Conservation (phyloP, 2,888 invertebrate species). For the Phrixothrix hirtus region DNA sequence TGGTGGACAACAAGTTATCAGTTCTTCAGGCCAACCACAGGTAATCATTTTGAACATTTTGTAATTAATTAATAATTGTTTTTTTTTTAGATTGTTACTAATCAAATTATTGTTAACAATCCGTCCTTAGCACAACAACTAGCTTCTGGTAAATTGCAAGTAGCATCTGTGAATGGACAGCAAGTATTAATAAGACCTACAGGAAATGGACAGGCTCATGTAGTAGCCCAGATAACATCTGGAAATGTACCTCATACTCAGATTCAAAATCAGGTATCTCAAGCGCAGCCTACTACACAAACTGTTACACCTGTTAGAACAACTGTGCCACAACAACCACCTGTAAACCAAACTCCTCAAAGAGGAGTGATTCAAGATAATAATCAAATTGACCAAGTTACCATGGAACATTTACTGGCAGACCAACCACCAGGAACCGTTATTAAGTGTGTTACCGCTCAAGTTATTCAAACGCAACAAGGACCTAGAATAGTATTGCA, state of each 20-base stretch:
- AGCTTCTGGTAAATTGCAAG: conserved; percentile 79
- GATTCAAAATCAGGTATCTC: conserved; percentile 20
- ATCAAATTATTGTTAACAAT: conserved; percentile 78
- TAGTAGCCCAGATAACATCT: conserved; percentile 70
- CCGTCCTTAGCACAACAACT: conserved; percentile 78
- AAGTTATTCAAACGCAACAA: conserved; percentile 82
- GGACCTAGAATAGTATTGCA: conserved; percentile 86
- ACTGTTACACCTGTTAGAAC: too few species aligned
- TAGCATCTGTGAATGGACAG: conserved; percentile 83
- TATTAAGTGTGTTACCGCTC: conserved; percentile 85
- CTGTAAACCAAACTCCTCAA: too few species aligned
- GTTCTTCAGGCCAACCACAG: conserved; percentile 56
- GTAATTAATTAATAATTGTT: background rate
- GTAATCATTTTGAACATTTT: conserved; percentile 30
- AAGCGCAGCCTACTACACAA: conserved; percentile 11
- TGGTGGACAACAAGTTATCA: conserved; percentile 52
- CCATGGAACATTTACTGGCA: conserved; percentile 73
- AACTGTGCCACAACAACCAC: conserved; percentile 26
- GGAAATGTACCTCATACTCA: conserved; percentile 43
- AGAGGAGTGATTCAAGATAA: conserved; percentile 56
- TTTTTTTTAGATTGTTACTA: conserved; percentile 56
- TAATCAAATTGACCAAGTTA: conserved; percentile 49
- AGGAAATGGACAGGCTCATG: conserved; percentile 77
- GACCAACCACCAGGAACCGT: conserved; percentile 85
- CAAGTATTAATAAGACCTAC: conserved; percentile 81